phyloP scores from a whole-genome alignment of 2,797 vertebrate genomes.

The Bovichtus variegatus region DNA sequence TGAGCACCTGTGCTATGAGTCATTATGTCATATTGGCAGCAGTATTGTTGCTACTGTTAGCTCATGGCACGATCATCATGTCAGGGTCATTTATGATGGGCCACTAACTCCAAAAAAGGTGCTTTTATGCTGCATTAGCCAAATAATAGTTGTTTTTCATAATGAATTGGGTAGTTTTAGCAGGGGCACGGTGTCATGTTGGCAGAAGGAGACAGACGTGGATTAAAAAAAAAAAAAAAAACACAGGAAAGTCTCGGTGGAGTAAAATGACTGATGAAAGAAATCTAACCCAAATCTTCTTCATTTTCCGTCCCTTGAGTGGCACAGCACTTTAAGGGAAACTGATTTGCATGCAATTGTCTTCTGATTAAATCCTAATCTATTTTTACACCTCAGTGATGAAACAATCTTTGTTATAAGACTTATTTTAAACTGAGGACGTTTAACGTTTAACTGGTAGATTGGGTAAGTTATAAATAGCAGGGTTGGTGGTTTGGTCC shows the following conservation, averaged over 20 bases:
- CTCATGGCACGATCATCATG: background rate
- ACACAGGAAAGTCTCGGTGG: conserved; percentile 48
- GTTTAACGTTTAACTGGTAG: too few species aligned
- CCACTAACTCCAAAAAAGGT: background rate
- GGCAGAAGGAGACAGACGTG: conserved; percentile 3
- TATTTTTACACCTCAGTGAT: conserved; percentile 70
- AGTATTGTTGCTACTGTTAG: background rate
- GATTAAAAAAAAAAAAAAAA: conserved; percentile 26
- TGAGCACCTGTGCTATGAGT: background rate
- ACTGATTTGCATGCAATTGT: conserved; percentile 77
- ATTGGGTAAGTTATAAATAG: background rate
- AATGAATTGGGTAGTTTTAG: conserved; percentile 4
- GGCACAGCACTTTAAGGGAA: conserved; percentile 71
- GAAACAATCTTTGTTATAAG: conserved; percentile 39
- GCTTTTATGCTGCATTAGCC: background rate
- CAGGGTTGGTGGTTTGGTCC: background rate
- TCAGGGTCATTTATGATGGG: conserved; percentile 19
- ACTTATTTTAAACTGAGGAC: conserved; percentile 37
- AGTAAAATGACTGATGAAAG: conserved; percentile 61
- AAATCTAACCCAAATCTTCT: conserved; percentile 71
- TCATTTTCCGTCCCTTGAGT: conserved; percentile 68
- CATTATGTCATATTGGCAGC: conserved; percentile 2
- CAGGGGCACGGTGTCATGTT: background rate
- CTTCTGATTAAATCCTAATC: conserved; percentile 76
- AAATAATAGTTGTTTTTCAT: background rate